Percentiles rank a stretch among this genome's conserved stretches.
Conservation (phyloP, 2,797 vertebrate genomes). For the Dicrostonyx torquatus region DNA sequence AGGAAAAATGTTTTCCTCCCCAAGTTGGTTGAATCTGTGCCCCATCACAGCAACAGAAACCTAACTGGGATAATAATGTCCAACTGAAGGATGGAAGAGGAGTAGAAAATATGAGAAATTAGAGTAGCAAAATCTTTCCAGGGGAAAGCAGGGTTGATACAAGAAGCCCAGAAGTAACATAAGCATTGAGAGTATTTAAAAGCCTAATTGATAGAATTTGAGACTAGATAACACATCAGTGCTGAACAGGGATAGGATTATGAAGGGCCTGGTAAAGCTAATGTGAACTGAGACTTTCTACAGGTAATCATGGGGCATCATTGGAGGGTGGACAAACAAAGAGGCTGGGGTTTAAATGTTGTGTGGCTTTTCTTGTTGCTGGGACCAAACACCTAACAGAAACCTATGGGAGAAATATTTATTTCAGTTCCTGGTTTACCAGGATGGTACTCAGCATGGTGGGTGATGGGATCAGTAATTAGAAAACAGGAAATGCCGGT, state of each 20-base stretch:
- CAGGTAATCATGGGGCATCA: background rate
- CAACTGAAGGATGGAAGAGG: background rate
- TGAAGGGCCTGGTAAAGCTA: background rate
- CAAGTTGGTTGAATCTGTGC: background rate
- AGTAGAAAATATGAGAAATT: background rate
- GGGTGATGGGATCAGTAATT: background rate
- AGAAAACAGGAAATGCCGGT: background rate
- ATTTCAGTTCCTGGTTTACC: background rate
- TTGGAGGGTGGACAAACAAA: background rate
- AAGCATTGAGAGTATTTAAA: background rate
- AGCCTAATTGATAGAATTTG: background rate
- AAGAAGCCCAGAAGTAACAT: background rate
- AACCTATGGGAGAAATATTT: background rate
- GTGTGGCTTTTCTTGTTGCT: background rate
- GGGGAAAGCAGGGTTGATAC: background rate
- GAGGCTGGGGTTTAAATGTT: background rate
- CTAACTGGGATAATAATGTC: background rate
- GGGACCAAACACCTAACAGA: background rate
- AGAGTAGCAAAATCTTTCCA: background rate
- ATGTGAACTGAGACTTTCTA: background rate
- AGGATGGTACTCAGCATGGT: background rate
- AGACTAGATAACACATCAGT: background rate
- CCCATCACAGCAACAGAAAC: background rate
- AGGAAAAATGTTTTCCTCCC: background rate
- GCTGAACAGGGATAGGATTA: background rate